Evolutionary conservation across 2,113 vertebrate genomes (phyloP).

Genomic region (Aegypius monachus): DNA sequence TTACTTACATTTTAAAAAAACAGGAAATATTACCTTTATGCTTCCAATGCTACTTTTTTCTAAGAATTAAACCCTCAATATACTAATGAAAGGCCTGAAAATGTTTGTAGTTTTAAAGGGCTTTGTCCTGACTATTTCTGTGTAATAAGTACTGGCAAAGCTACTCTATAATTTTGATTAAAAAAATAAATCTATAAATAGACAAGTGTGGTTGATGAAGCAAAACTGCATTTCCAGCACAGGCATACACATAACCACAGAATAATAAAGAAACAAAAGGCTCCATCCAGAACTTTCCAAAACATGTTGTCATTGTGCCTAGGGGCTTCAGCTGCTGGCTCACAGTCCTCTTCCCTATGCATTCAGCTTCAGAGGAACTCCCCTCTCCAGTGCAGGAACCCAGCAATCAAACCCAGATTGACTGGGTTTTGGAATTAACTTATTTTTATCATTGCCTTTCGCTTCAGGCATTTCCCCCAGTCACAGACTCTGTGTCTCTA

Average conservation of each 20-base stretch:
- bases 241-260: background rate
- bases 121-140: slow-evolving; percentile 11
- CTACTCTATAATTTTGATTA: slow-evolving; percentile 3
- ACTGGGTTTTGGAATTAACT: background rate
- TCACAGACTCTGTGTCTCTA: background rate
- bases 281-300: slow-evolving; percentile 36
- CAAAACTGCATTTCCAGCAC: background rate
- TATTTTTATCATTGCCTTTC: background rate
- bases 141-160: slow-evolving; percentile 17
- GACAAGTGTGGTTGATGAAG: slow-evolving; percentile 2
- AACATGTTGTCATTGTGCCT: slow-evolving; percentile 29
- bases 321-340: slow-evolving; percentile 29
- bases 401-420: background rate
- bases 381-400: background rate
- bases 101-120: background rate
- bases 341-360: background rate
- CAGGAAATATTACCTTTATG: background rate
- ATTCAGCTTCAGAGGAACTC: background rate
- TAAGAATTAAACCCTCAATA: background rate
- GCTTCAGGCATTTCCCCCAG: background rate
- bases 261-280: slow-evolving; percentile 35
- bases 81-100: background rate
- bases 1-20: background rate
- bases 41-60: background rate
- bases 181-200: slow-evolving; percentile 25